Evolutionary conservation across 2,888 invertebrate species (phyloP), one percentile per base, ranked within the genome.

Genomic region (Melanargia galathea): DNA sequence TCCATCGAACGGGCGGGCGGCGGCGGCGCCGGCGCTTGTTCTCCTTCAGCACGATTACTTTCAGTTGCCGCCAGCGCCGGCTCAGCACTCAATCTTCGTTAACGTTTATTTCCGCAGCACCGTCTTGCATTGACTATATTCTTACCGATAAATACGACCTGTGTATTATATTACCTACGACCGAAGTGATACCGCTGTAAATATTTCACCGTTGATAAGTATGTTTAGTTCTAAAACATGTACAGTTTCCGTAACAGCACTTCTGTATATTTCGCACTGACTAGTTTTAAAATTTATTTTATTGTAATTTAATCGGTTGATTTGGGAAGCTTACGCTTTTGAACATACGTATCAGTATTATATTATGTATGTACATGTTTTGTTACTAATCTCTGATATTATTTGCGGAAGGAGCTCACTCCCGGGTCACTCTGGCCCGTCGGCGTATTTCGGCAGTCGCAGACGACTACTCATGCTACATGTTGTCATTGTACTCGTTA

Each of bases 11-110:
- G 67, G 69, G 86, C 82, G 84, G 82, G 81, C 76, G 74, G n/a
- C n/a, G 76, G 77, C 63, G 65, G 69, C 66, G 77, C 78, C 75
- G 84, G 84, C 85, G 93, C 93, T 93, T 94, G 91, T 93, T 93
- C 92, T 92, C 93, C 93, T 93, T 93, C 93, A 94, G 94, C 93
- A 94, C 94, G 92, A 92, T 94, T 94, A 93, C 89, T 94, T 94
- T 94, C 84, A 93, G 93, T 94, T 94, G 94, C 94, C 86, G 92
- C 90, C 87, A 84, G 82, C 87, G 89, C 85, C 88, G 87, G 84
- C 87, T 87, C 87, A 82, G 90, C 90, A 89, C 90, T 81, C 73
- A 81, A 82, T 82, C 90, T 89, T 88, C 87, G 84, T 90, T 84
- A 84, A 84, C 77, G 85, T 90, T 92, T 84, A 87, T 92, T 92